phyloP scores from a whole-genome alignment of 2,888 invertebrate species.

The Napeogenes inachia region DNA sequence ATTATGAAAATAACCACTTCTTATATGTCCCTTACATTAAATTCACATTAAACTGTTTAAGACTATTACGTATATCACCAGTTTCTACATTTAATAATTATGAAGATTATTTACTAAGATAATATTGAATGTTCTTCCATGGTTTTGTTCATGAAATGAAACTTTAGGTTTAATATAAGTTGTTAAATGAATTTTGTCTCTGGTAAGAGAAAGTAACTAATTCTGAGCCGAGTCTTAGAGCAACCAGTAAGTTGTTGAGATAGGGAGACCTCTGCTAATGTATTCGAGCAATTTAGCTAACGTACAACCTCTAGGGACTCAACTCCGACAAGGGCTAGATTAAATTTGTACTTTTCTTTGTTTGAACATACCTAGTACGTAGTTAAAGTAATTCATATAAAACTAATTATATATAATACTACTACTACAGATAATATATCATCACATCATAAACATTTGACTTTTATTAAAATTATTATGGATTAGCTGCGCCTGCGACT shows the following conservation, averaged over 20 bases:
- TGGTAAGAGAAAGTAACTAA: constrained; percentile 14
- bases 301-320: constrained; percentile 38
- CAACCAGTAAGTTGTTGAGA: constrained; percentile 63
- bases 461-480: no score
- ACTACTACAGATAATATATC: no score
- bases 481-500: no score
- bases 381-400: not conserved
- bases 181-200: no score
- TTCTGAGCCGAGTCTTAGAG: constrained; percentile 34
- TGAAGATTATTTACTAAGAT: no score
- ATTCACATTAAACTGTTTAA: constrained; percentile 37
- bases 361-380: constrained; percentile 34
- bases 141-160: no score
- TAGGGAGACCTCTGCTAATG: constrained; percentile 64
- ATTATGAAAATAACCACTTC: constrained; percentile 54
- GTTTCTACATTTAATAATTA: no score
- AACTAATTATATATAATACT: not conserved
- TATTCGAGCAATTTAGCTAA: constrained; percentile 67
- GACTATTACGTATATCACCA: no score
- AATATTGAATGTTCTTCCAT: no score
- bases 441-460: no score
- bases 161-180: no score
- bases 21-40: constrained; percentile 52
- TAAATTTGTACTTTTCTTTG: constrained; percentile 63
- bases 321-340: constrained; percentile 53